Evolutionary conservation across 2,113 vertebrate species (phyloP).

Genomic region (Panthera leo): DNA sequence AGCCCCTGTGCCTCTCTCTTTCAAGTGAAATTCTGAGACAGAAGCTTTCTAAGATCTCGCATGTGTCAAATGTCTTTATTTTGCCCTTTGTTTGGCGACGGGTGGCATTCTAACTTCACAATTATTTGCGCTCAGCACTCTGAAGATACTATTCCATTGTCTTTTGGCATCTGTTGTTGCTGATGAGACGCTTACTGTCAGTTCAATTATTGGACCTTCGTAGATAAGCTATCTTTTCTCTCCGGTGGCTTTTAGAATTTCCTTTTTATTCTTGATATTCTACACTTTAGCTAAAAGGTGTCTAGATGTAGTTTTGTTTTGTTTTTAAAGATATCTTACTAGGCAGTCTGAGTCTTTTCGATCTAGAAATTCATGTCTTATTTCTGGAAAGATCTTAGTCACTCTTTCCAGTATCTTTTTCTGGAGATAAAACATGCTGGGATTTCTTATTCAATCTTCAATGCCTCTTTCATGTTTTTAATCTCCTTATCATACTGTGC

Average conservation of each 20-base stretch:
- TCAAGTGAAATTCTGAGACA: neutral
- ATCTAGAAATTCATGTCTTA: constrained; percentile 53
- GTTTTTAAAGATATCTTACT: constrained; percentile 47
- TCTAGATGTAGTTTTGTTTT: constrained; percentile 50
- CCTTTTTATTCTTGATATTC: constrained; percentile 58
- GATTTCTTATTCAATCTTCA: constrained; percentile 1
- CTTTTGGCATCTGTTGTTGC: constrained; percentile 74
- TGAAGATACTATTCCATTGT: constrained; percentile 55
- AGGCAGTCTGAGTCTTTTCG: constrained; percentile 38
- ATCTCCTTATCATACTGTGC: neutral
- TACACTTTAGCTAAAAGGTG: constrained; percentile 61
- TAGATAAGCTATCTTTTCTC: constrained; percentile 65
- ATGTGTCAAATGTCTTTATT: constrained; percentile 55
- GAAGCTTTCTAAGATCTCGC: constrained; percentile 60
- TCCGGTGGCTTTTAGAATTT: constrained; percentile 71
- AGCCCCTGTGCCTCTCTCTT: neutral
- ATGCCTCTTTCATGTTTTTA: neutral
- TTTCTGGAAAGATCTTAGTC: constrained; percentile 54
- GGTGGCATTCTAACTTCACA: constrained; percentile 11
- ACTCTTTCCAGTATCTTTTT: constrained; percentile 46
- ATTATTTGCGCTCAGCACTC: constrained; percentile 63
- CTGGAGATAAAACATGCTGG: neutral
- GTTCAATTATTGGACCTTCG: constrained; percentile 71
- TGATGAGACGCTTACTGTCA: constrained; percentile 70
- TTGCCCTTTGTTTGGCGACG: constrained; percentile 61